Base-by-base conservation (phyloP, 2,113 vertebrate genomes). In the Rhea pennata region DNA sequence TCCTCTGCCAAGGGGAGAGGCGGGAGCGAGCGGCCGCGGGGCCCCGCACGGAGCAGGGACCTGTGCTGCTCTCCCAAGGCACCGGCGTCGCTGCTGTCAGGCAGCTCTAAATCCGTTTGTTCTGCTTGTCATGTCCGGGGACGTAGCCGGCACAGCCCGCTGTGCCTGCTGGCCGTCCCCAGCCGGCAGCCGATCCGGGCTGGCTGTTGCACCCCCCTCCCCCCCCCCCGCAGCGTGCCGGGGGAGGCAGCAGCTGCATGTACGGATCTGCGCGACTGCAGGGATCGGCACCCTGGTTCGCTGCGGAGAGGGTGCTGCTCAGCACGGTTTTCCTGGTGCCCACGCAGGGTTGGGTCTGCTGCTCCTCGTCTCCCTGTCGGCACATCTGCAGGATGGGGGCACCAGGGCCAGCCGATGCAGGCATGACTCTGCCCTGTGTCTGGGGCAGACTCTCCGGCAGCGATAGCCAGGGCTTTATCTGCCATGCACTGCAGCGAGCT, bases 171-270 rank as follows among this genome's bases (percentile, higher is more conserved):
- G 39, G 10, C 59, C 36, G 44, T 21, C 54, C 40, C 11, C 2
- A 22, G 40, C 17, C 9, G 4, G 42, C 42, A 27, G 24, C 44
- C 4, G 46, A 73, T 13, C 67, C 9, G 21, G 39, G 9, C 79
- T 20, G 61, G 79, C 20, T 20, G 12, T 4, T 50, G 39, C 24
- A 27, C 14, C 1, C 7, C 29, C 6, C 6, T 10, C 19, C 22
- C 2, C n/a, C 8, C 0, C 36, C 20, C 10, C 42, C 44, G 14
- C 44, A 46, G 8, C 0, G 4, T 14, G n/a, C 53, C 5, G 5
- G 53, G 23, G 22, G n/a, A 15, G 59, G 29, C 0, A 6, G 74
- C 9, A 1, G 44, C 67, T 27, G 11, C 8, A 12, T 27, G 11
- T 6, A 10, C 39, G 53, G 73, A 54, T 39, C 27, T 59, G 40